Conservation (phyloP, 2,113 vertebrate species). For the Planiliza haematocheilus region DNA sequence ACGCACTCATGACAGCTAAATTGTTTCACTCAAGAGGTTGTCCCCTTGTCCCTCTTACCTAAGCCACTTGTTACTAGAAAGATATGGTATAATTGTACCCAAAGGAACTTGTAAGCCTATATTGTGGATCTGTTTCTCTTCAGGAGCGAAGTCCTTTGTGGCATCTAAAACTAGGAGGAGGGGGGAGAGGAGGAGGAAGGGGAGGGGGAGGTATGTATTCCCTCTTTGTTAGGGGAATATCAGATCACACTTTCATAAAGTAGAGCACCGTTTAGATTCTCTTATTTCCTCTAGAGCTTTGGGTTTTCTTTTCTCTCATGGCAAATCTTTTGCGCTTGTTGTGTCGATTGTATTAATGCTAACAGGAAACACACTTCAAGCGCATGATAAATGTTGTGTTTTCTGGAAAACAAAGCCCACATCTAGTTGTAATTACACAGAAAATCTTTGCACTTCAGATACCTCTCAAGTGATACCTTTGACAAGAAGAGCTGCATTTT, state of each 20-base stretch:
- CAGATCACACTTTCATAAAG: conserved; percentile 71
- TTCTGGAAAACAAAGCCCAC: conserved; percentile 24
- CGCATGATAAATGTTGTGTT: conserved; percentile 52
- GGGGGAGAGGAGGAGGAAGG: conserved; percentile 37
- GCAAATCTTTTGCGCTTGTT: conserved; percentile 48
- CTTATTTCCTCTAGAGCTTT: conserved; percentile 69
- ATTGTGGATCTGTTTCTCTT: conserved; percentile 77
- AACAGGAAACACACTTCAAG: conserved; percentile 39
- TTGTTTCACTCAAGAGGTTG: conserved; percentile 82
- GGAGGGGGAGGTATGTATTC: conserved; percentile 45
- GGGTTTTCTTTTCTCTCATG: conserved; percentile 55
- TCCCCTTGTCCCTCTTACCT: conserved; percentile 75
- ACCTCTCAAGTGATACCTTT: not conserved
- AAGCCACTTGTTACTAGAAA: conserved; percentile 76
- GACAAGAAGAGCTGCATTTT: conserved; percentile 12
- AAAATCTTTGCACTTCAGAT: conserved; percentile 23
- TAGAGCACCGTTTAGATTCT: conserved; percentile 72
- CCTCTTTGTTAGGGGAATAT: conserved; percentile 66
- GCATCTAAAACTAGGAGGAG: conserved; percentile 59
- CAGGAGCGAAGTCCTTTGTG: conserved; percentile 70
- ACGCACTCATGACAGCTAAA: conserved; percentile 86
- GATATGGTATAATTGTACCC: conserved; percentile 77
- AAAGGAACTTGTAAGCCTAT: conserved; percentile 77
- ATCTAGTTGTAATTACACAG: conserved; percentile 22
- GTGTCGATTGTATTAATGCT: conserved; percentile 48